Conservation (phyloP, 2,888 invertebrate species). For the Cancer borealis region DNA sequence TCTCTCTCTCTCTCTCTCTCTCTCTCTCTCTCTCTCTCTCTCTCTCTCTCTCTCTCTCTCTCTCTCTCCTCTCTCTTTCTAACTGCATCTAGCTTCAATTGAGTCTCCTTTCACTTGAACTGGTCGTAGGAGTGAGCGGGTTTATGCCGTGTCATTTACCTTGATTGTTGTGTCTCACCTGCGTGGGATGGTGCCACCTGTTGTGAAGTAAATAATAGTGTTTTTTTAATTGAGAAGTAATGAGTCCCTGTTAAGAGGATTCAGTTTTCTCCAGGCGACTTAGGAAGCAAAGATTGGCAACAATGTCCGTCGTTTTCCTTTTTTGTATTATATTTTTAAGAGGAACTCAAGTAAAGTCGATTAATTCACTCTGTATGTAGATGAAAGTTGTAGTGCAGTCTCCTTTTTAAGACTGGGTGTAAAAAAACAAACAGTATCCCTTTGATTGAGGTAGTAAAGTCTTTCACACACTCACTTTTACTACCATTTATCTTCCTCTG, state of each 20-base stretch:
- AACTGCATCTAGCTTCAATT: too few relatives aligned
- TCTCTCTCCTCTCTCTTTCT: not conserved
- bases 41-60: not conserved
- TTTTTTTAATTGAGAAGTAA: not conserved
- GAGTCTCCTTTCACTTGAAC: not conserved
- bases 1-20: slow-evolving; percentile 8
- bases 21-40: not conserved
- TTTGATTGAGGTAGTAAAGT: not conserved
- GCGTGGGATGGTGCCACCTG: not conserved
- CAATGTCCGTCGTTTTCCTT: not conserved
- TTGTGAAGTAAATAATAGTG: not conserved
- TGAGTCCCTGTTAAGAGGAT: not conserved
- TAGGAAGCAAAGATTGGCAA: not conserved
- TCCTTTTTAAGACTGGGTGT: not conserved
- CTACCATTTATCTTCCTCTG: not conserved
- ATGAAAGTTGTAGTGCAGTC: not conserved
- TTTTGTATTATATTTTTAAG: too few relatives aligned
- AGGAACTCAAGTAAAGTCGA: not conserved
- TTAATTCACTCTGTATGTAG: not conserved
- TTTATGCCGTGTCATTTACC: not conserved
- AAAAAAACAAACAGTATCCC: not conserved
- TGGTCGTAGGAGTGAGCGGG: not conserved
- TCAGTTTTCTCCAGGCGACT: not conserved
- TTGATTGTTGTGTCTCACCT: not conserved
- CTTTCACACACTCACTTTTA: not conserved